Evolutionary conservation across 1,140 invertebrate species (phyloP).

Genomic region (Lucilia cuprina): DNA sequence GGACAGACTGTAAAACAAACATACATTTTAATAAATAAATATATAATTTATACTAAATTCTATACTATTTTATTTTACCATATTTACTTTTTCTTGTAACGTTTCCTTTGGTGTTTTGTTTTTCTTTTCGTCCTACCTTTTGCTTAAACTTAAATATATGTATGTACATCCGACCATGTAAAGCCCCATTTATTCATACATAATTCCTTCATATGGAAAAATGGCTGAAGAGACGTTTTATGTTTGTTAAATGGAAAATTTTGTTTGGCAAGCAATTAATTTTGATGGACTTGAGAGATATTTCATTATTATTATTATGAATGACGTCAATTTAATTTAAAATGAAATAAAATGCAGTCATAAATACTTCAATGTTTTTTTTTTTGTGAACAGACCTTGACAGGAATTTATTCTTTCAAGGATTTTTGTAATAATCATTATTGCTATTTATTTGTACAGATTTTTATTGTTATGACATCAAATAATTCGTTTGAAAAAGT

Average conservation of each 20-base stretch:
- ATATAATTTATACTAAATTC: not conserved
- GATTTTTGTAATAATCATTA: too few species aligned
- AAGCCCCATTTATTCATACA: not conserved
- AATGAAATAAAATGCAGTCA: slow-evolving; percentile 1
- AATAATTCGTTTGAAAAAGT: too few species aligned
- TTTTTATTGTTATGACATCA: too few species aligned
- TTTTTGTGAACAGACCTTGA: too few species aligned
- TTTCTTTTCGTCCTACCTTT: not conserved
- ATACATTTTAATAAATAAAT: too few species aligned
- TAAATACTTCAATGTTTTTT: not conserved
- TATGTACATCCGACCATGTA: not conserved
- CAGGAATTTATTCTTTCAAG: too few species aligned
- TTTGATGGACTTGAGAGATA: slow-evolving; percentile 32
- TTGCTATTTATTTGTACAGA: too few species aligned
- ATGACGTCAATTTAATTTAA: slow-evolving; percentile 31
- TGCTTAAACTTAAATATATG: not conserved
- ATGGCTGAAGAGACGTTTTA: not conserved
- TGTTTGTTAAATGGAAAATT: not conserved
- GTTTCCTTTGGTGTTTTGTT: not conserved
- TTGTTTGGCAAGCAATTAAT: slow-evolving; percentile 32
- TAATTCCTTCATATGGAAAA: not conserved
- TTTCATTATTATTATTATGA: slow-evolving; percentile 22
- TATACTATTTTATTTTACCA: not conserved
- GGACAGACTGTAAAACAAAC: too few species aligned
- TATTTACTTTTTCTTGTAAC: not conserved